Evolutionary conservation across 2,797 vertebrate species (phyloP).

Genomic region (Psittacula echo): DNA sequence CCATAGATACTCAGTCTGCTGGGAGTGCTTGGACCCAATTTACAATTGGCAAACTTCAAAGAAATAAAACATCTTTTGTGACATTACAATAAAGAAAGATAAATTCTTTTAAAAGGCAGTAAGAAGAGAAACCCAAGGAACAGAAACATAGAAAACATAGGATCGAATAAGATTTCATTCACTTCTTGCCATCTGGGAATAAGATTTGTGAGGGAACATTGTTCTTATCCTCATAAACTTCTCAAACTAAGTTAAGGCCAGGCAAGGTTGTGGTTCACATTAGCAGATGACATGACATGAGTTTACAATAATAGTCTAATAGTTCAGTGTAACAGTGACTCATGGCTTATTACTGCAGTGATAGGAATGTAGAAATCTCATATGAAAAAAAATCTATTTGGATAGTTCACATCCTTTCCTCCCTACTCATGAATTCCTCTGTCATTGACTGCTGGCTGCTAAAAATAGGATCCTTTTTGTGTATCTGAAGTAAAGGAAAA

Average conservation of each 20-base stretch:
- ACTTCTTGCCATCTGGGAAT: not conserved
- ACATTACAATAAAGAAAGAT: not conserved
- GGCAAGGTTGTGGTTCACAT: not conserved
- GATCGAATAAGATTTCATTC: not conserved
- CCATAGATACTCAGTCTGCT: not conserved
- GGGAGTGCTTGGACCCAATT: not conserved
- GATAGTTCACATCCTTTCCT: conserved; percentile 66
- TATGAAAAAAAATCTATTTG: not conserved
- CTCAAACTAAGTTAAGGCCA: not conserved
- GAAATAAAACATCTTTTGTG: not conserved
- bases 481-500: conserved; percentile 24
- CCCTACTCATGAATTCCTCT: conserved; percentile 53
- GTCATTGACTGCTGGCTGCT: conserved; percentile 23
- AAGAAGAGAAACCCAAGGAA: not conserved
- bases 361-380: conserved; percentile 49
- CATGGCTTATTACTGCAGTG: not conserved
- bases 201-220: not conserved
- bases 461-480: conserved; percentile 52
- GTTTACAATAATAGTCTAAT: conserved; percentile 42
- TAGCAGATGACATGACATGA: conserved; percentile 9
- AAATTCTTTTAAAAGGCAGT: not conserved
- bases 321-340: conserved; percentile 46
- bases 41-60: not conserved
- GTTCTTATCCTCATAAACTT: not conserved
- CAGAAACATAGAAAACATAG: not conserved